phyloP scores from a whole-genome alignment of 2,888 invertebrate species.

The Pantelozetes paolii region DNA sequence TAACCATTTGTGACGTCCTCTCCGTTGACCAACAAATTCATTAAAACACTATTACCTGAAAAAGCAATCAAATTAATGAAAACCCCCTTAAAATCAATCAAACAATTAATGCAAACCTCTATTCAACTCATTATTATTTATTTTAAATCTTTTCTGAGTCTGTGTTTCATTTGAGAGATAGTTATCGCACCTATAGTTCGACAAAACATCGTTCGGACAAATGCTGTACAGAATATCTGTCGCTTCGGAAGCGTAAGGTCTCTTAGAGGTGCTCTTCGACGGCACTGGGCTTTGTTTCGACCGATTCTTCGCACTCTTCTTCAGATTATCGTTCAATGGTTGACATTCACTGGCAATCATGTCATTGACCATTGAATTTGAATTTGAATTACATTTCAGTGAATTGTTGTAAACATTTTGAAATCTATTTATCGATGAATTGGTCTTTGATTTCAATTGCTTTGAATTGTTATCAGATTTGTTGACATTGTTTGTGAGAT shows the following conservation, averaged over 20 bases:
- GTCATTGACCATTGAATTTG: background rate
- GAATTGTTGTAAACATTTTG: conserved; percentile 2
- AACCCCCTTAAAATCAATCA: background rate
- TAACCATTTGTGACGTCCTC: conserved; percentile 91
- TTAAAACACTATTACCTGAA: conserved; percentile 67
- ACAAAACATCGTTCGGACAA: background rate
- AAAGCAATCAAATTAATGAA: background rate
- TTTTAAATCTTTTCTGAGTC: conserved; percentile 5
- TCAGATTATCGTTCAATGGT: background rate
- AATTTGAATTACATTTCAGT: background rate
- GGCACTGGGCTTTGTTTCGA: background rate
- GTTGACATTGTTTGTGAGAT: background rate
- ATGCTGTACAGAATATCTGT: background rate
- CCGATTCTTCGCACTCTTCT: background rate
- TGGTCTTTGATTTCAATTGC: background rate
- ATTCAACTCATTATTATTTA: background rate
- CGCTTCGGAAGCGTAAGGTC: background rate
- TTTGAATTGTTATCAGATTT: background rate
- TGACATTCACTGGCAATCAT: background rate
- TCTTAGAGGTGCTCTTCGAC: background rate
- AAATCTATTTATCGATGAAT: conserved; percentile 2
- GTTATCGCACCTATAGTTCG: background rate
- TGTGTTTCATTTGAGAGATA: conserved; percentile 10
- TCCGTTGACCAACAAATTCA: conserved; percentile 91
- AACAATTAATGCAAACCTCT: background rate